A percentile compares a stretch with the other conserved stretches of the same genome.
These are phyloP conservation scores for Toxotes chatareus DNA, from an alignment of 2,113 vertebrate genomes.

Conservation along the genomic window DNA sequence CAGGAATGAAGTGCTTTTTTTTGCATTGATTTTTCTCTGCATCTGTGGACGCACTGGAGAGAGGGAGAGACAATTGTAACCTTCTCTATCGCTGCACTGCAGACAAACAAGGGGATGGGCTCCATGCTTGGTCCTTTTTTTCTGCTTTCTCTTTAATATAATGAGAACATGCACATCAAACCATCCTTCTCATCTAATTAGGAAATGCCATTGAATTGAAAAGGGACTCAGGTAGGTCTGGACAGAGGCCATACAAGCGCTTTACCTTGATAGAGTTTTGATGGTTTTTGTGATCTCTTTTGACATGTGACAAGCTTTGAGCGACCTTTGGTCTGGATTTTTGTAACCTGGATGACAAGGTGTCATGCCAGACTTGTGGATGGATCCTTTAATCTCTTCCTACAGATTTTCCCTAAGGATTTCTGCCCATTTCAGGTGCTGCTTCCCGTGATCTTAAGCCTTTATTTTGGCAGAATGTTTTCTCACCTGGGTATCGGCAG, in stretches of 20 bases:
- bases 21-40: slow-evolving; percentile 72
- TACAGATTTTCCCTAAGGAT: slow-evolving; percentile 23
- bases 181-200: slow-evolving; percentile 68
- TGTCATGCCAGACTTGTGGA: slow-evolving; percentile 25
- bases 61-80: slow-evolving; percentile 60
- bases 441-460: slow-evolving; percentile 48
- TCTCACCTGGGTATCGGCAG: slow-evolving; percentile 60
- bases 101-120: slow-evolving; percentile 51
- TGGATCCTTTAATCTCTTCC: slow-evolving; percentile 26
- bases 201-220: slow-evolving; percentile 58
- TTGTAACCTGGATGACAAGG: slow-evolving; percentile 35
- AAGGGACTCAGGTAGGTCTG: slow-evolving; percentile 48
- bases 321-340: slow-evolving; percentile 27
- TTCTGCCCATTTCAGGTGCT: slow-evolving; percentile 31
- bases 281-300: slow-evolving; percentile 53
- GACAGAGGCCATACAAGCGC: slow-evolving; percentile 68
- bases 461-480: slow-evolving; percentile 66
- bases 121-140: slow-evolving; percentile 8
- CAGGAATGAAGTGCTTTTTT: slow-evolving; percentile 79
- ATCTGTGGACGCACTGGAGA: slow-evolving; percentile 38
- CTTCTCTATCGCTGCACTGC: slow-evolving; percentile 56
- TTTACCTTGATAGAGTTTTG: slow-evolving; percentile 60
- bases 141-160: slow-evolving; percentile 54
- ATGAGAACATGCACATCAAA: slow-evolving; percentile 60
- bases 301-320: slow-evolving; percentile 62